A percentile compares a stretch with the other conserved stretches of the same genome.
Conservation (phyloP, 1,140 invertebrate genomes). For the Dufourea novaeangliae region DNA sequence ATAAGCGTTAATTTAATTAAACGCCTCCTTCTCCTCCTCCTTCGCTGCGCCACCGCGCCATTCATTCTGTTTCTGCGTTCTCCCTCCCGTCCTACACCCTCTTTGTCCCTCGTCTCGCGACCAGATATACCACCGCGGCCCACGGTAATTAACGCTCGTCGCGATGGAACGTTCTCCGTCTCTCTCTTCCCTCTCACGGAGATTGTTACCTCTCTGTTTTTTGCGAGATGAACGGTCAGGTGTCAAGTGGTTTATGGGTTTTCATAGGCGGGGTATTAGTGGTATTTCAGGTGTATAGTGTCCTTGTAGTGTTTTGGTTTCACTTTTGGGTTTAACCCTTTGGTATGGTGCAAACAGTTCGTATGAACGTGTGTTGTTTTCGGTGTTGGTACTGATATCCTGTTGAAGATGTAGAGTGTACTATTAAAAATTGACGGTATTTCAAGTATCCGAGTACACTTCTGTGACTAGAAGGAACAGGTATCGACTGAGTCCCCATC, state of each 20-base stretch:
- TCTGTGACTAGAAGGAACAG: too few species aligned
- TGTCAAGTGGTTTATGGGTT: not conserved
- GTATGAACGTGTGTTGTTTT: too few species aligned
- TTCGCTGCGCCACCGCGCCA: conserved; percentile 49
- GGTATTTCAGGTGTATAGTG: too few species aligned
- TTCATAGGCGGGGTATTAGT: too few species aligned
- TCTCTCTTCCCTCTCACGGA: not conserved
- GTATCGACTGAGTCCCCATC: too few species aligned
- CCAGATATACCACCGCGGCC: conserved; percentile 42
- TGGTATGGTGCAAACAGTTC: too few species aligned
- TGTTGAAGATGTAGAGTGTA: too few species aligned
- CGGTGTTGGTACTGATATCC: too few species aligned
- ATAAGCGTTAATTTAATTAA: conserved; percentile 83
- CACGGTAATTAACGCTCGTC: conserved; percentile 52
- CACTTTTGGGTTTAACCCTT: too few species aligned
- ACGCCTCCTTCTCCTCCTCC: conserved; percentile 73
- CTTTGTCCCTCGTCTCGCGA: not conserved
- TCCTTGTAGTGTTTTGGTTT: too few species aligned
- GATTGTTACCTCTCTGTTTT: not conserved
- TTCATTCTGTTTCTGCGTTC: conserved; percentile 61
- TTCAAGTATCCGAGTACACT: too few species aligned
- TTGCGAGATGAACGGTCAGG: not conserved
- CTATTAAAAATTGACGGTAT: too few species aligned
- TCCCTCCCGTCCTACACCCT: conserved; percentile 13
- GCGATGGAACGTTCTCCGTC: conserved; percentile 35